Evolutionary conservation across 2,888 invertebrate species (phyloP), one percentile per base, ranked within the genome.

Genomic region (Ariolimax columbianus): DNA sequence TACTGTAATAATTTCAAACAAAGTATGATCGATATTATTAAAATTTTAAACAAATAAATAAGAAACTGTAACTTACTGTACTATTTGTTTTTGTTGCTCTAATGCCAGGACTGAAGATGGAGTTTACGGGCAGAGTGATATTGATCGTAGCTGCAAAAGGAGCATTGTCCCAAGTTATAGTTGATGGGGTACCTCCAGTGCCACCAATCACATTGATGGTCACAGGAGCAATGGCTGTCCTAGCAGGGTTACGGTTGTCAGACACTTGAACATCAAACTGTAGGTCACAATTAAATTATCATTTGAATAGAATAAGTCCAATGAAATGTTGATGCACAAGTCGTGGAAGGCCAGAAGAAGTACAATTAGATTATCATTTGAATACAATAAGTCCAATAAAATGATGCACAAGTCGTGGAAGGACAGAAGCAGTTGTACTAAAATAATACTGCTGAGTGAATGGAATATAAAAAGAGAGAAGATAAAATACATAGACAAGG

Each of bases 231-330:
- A 79, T 79, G 36, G 81, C 89, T 2, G 83, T 88, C 84, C 89
- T 89, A 33, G 87, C 88, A n/a, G 84, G 83, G 23, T 82, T 87
- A 47, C 88, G 89, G 33, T 89, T 88, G 87, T 93, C 93, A 7
- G 79, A 73, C 33, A 88, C 91, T 47, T 63, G 51, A 1, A 91
- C 89, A 38, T 87, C 82, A 68, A 91, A 87, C 89, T 90, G 79
- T 36, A 86, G 85, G 36, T 73, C 40, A 72, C 77, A 30, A 77
- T 63, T 23, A 17, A 47, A 47, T 47, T 47, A 11, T 17, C 47
- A 47, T 17, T 47, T 55, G 19, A 55, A 55, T n/a, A n/a, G 6
- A 83, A 43, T 3, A 30, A 72, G 19, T 38, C 23, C 9, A 72
- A 14, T 72, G 23, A 72, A 72, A 72, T 4, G 17, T 70, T n/a